These are phyloP conservation scores for Micropoecilia bifurca DNA, from an alignment of 2,797 vertebrate species.

Conservation along the genomic window DNA sequence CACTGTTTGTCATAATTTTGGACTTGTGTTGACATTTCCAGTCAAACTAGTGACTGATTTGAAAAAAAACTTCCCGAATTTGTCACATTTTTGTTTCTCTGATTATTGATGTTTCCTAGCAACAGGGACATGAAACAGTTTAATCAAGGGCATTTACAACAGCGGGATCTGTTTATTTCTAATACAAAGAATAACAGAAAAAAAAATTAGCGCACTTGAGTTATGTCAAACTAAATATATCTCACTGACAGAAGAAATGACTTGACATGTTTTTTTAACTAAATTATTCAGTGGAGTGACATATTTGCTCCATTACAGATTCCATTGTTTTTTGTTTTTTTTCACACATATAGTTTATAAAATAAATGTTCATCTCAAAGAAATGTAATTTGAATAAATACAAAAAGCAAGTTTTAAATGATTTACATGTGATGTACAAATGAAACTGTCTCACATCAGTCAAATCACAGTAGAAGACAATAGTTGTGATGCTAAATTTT, in stretches of 20 bases:
- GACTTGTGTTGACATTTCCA: conserved; percentile 43
- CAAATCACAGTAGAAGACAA: not conserved
- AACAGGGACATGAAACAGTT: not conserved
- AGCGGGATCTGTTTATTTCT: not conserved
- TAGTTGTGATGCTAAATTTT: not conserved
- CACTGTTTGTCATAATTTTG: conserved; percentile 27
- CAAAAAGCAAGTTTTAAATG: not conserved
- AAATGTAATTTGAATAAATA: not conserved
- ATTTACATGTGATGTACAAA: not conserved
- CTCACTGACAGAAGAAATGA: not conserved
- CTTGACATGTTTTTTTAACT: not conserved
- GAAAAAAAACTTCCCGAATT: conserved; percentile 9
- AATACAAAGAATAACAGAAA: not conserved
- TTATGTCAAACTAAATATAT: not conserved
- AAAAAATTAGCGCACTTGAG: not conserved
- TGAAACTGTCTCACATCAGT: not conserved
- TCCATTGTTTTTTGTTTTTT: not conserved
- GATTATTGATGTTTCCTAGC: not conserved
- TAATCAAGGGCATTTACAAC: not conserved
- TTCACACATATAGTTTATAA: not conserved
- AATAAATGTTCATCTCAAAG: not conserved
- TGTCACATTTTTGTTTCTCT: not conserved
- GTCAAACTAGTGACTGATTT: conserved; percentile 38
- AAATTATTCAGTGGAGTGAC: not conserved
- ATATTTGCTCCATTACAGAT: not conserved